Base-by-base conservation (phyloP, 2,797 vertebrate species). In the Takifugu rubripes region DNA sequence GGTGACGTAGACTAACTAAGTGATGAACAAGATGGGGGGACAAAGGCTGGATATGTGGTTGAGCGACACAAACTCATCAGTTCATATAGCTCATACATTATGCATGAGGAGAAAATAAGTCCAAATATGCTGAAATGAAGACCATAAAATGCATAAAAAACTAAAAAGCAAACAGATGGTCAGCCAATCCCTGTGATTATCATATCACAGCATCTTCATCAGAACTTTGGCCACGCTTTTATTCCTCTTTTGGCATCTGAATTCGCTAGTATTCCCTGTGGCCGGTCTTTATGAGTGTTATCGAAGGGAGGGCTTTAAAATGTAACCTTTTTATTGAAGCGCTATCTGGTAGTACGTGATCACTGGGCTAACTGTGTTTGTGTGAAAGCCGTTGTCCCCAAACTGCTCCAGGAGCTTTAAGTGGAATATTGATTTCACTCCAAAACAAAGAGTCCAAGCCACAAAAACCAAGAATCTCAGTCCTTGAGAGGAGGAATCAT, bases 401-500 rank as follows among this genome's bases (percentile, higher is more conserved):
- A 60, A 46, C 25, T 26, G 29, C 45, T 58, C 15, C 24, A 15
- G 33, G 53, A 52, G 21, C 43, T 57, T 56, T 46, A 33, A 40
- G 21, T 52, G 52, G 33, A 53, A 46, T 54, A 68, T 63, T 52
- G 61, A 70, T 73, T 62, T 49, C 42, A 11, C 52, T 49, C 44
- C 49, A 43, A 65, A 64, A 56, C 25, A 49, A 8, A 40, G 21
- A 50, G 49, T 21, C 3, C 9, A 49, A 42, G 50, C 25, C 10
- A 54, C 15, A 46, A 15, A 52, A 52, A 54, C 36, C 36, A 52
- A 44, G n/a, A 45, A 54, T 51, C 27, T 66, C 42, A 21, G n/a
- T 49, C 44, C 52, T 62, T 54, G 24, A 33, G 57, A 24, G 55
- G 43, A 42, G 36, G 56, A 71, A 75, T 74, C 54, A 62, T 42